These are phyloP conservation scores for Oryzias javanicus DNA, from an alignment of 2,113 vertebrate genomes.

Conservation along the genomic window DNA sequence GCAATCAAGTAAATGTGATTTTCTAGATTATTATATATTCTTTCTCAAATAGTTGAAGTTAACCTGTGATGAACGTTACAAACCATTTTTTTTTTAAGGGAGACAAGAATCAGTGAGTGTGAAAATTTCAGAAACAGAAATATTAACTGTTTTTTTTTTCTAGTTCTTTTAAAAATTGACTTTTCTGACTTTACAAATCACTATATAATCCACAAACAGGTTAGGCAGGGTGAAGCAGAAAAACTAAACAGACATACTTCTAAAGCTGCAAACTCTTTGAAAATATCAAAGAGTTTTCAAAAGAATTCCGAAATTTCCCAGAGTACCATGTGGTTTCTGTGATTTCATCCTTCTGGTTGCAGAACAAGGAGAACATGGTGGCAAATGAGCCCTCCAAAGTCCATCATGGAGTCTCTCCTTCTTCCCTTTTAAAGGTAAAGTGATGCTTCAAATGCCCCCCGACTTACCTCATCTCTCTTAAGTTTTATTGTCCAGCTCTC, in stretches of 20 bases:
- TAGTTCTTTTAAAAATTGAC: too few relatives aligned
- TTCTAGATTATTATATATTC: too few relatives aligned
- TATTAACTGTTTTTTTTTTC: too few relatives aligned
- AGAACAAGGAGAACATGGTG: background rate
- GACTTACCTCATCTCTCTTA: slow-evolving; percentile 15
- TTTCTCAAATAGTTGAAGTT: too few relatives aligned
- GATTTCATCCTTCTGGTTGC: background rate
- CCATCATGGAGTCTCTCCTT: slow-evolving; percentile 10
- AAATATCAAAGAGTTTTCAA: background rate
- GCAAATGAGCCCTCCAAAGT: slow-evolving; percentile 11
- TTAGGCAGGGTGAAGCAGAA: background rate
- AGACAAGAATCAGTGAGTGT: too few relatives aligned
- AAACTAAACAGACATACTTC: background rate
- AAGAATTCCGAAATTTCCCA: too few relatives aligned
- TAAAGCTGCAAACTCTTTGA: background rate
- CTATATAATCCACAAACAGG: background rate
- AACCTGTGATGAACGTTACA: too few relatives aligned
- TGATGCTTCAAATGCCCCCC: slow-evolving; percentile 14
- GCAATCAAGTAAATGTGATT: too few relatives aligned
- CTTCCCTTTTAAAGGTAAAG: slow-evolving; percentile 13
- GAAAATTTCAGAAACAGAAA: too few relatives aligned
- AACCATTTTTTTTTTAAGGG: too few relatives aligned
- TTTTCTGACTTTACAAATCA: too few relatives aligned
- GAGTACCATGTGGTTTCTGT: background rate
- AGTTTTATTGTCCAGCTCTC: slow-evolving; percentile 22